Evolutionary conservation across 2,888 invertebrate species (phyloP).

Genomic region (Bugulina stolonifera): DNA sequence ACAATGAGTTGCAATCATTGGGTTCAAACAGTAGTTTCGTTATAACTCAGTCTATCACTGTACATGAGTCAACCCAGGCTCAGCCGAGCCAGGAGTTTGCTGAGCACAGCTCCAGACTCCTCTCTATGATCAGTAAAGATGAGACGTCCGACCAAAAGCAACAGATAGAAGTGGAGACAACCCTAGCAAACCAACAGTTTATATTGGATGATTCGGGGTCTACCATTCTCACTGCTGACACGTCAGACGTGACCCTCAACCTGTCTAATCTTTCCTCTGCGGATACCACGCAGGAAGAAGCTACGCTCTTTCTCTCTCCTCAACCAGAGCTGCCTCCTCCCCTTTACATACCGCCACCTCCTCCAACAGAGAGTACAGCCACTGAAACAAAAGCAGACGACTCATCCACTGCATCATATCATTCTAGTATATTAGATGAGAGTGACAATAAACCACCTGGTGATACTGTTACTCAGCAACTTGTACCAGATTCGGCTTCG

Average conservation of each 20-base stretch:
- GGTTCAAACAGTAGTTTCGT: constrained; percentile 23
- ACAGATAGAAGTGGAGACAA: not conserved
- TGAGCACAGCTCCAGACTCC: not conserved
- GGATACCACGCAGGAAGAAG: constrained; percentile 19
- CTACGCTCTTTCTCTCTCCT: not conserved
- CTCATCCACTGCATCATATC: not conserved
- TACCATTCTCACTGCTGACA: not conserved
- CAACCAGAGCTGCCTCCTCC: not conserved
- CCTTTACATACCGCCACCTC: not conserved
- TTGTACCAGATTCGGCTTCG: not conserved
- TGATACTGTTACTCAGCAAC: not conserved
- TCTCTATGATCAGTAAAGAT: constrained; percentile 4
- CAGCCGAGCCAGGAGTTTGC: not conserved
- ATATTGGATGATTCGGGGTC: not conserved
- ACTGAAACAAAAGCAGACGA: not conserved
- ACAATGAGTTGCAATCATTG: not conserved
- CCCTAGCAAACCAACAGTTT: not conserved
- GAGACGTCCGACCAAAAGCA: too few relatives aligned
- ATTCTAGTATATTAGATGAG: not conserved
- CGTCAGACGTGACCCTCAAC: constrained; percentile 15
- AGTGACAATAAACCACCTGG: not conserved
- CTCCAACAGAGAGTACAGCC: not conserved
- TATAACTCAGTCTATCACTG: constrained; percentile 12
- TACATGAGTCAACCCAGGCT: not conserved
- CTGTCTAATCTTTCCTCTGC: constrained; percentile 12